Evolutionary conservation across 2,113 vertebrate species (phyloP).

Genomic region (Muscicapa adusta): DNA sequence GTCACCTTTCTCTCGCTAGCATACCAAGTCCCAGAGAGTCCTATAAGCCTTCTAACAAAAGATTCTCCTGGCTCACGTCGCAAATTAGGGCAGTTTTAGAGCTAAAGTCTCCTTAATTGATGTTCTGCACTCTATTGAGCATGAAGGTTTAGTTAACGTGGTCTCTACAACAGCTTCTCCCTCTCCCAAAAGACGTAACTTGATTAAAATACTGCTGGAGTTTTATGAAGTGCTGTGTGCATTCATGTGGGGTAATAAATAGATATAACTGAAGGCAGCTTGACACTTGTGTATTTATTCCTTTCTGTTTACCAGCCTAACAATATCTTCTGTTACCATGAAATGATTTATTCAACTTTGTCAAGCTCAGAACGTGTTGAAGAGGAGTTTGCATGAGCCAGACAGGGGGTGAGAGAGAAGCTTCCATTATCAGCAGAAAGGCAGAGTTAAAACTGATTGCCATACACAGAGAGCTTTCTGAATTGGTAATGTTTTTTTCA

Average conservation of each 20-base stretch:
- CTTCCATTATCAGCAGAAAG: constrained; percentile 43
- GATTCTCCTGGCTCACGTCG: background rate
- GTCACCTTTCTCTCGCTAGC: background rate
- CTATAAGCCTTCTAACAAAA: background rate
- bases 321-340: background rate
- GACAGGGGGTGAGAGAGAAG: background rate
- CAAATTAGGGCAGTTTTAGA: background rate
- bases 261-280: background rate
- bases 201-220: background rate
- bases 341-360: constrained; percentile 25
- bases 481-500: constrained; percentile 2
- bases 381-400: background rate
- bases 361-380: background rate
- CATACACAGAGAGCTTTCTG: background rate
- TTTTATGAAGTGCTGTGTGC: background rate
- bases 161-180: background rate
- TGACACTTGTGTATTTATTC: constrained; percentile 8
- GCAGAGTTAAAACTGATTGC: constrained; percentile 51
- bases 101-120: background rate
- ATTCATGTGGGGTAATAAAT: background rate
- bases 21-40: background rate
- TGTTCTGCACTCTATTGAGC: background rate
- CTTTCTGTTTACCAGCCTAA: constrained; percentile 3
- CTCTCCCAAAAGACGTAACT: background rate
- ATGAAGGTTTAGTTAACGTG: background rate